A percentile compares a stretch with the other conserved stretches of the same genome.
Evolutionary conservation across 2,888 invertebrate genomes (phyloP).

Genomic region (Eristalis tenax): DNA sequence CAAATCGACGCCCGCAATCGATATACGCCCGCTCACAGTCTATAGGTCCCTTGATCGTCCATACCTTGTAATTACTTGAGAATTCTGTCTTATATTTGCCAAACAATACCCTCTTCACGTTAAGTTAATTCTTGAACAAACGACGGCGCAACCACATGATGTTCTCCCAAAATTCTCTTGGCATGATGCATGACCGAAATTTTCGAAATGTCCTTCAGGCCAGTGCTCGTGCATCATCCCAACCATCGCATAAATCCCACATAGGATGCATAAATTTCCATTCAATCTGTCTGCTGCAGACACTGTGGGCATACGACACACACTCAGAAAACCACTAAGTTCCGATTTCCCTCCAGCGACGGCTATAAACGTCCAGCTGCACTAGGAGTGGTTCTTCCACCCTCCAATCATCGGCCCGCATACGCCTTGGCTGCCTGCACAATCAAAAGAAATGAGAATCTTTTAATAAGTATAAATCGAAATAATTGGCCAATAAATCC

Average conservation of each 20-base stretch:
- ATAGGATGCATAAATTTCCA: conserved; percentile 55
- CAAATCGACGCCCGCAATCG: no score
- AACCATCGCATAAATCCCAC: conserved; percentile 66
- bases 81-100: neutral
- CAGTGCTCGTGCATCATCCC: conserved; percentile 56
- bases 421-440: conserved; percentile 34
- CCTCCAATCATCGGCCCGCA: conserved; percentile 18
- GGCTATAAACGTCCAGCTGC: conserved; percentile 38
- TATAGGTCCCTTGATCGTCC: neutral
- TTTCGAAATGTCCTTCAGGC: conserved; percentile 52
- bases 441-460: conserved; percentile 6
- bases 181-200: conserved; percentile 56
- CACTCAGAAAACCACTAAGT: neutral
- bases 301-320: conserved; percentile 18
- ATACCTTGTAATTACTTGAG: neutral
- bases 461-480: conserved; percentile 51
- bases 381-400: neutral
- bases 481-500: conserved; percentile 68
- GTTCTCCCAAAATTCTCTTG: conserved; percentile 34
- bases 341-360: conserved; percentile 33
- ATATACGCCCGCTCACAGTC: no score
- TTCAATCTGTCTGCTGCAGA: conserved; percentile 30
- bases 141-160: conserved; percentile 45
- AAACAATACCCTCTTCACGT: neutral
- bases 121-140: conserved; percentile 21